Evolutionary conservation across 1,140 invertebrate genomes (phyloP), one percentile per base, ranked within the genome.

Genomic region (Brachionus calyciflorus): DNA sequence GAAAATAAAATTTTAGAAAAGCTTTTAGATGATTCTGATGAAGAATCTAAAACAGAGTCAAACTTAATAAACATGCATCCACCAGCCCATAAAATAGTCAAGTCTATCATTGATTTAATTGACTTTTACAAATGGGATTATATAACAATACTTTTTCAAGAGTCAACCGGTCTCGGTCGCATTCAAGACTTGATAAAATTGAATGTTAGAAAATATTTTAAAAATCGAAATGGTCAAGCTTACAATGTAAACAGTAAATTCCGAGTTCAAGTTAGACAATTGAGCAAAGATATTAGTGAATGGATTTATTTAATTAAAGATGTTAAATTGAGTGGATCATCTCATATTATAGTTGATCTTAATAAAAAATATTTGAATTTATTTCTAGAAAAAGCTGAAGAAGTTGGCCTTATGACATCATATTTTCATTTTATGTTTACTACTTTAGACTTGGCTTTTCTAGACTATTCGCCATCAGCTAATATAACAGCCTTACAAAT

Each of bases 351-450:
- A 1, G 44, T 73, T 51, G 46, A 73, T 55, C 49, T 73, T 12
- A n/a, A 73, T 19, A 73, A 37, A 12, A 24, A 49, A 33, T 51
- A 51, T 40, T 73, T 73, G 12, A 73, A 51, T 41, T 10, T 19
- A 49, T 73, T 73, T 51, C 19, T 73, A 21, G 30, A 73, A 51
- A 24, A 19, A 37, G 24, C 69, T 3, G 69, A 73, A 51, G 69
- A 73, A 51, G 46, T 49, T 17, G 69, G 69, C 17, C 69, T 73
- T 21, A n/a, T 73, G 26, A 73, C 69, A 33, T 40, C 69, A 2
- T 73, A 73, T 26, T 73, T 73, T 73, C 69, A 73, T 41, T 73
- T 73, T 73, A 40, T 73, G 69, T 73, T 73, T 14, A 73, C 69
- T 40, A 51, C 44, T 51, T 41, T 73, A 17, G 69, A 73, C 21